Conservation (phyloP, 1,140 invertebrate species). For the Orius insidiosus region DNA sequence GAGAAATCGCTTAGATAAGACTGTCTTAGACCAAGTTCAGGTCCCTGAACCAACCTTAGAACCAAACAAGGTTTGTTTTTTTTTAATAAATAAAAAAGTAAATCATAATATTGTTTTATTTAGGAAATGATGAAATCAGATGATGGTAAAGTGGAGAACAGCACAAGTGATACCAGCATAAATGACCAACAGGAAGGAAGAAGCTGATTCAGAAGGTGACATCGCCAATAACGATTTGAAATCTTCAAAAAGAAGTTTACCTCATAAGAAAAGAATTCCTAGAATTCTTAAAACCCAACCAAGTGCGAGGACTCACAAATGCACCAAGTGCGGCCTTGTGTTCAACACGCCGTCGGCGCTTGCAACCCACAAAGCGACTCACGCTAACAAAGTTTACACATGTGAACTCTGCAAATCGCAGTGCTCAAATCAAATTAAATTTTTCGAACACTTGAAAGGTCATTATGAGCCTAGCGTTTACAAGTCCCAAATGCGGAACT, state of each 20-base stretch:
- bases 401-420: slow-evolving; percentile 48
- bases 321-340: slow-evolving; percentile 25
- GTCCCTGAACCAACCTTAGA: background rate
- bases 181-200: slow-evolving; percentile 3
- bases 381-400: slow-evolving; percentile 27
- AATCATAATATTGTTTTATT: background rate
- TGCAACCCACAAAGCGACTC: slow-evolving; percentile 20
- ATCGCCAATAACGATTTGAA: slow-evolving; percentile 19
- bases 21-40: background rate
- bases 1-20: slow-evolving; percentile 8
- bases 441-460: slow-evolving; percentile 61
- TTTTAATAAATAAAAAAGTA: background rate
- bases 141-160: background rate
- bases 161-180: background rate
- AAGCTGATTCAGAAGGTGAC: slow-evolving; percentile 22
- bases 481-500: background rate
- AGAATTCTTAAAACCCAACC: slow-evolving; percentile 34
- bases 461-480: slow-evolving; percentile 47
- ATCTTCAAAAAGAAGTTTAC: slow-evolving; percentile 37
- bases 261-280: slow-evolving; percentile 47
- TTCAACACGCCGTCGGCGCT: slow-evolving; percentile 23
- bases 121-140: background rate
- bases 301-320: slow-evolving; percentile 22
- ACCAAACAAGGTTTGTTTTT: slow-evolving; percentile 1
- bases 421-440: slow-evolving; percentile 49